Evolutionary conservation across 2,797 vertebrate species (phyloP).

Genomic region (Coendou prehensilis): DNA sequence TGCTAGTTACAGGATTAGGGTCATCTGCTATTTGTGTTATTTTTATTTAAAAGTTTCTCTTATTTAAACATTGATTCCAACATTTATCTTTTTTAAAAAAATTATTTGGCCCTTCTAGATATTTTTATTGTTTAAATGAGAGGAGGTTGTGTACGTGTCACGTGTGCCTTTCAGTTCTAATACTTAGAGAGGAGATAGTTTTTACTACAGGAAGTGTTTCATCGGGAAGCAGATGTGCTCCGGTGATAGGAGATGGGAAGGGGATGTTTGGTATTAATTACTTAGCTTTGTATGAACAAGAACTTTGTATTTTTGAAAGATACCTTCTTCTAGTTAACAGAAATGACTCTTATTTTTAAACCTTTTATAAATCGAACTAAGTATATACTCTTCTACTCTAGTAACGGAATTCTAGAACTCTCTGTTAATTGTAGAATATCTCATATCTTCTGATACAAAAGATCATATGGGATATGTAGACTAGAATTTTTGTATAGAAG

Average conservation of each 20-base stretch:
- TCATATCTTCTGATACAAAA: slow-evolving; percentile 33
- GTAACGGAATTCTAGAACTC: slow-evolving; percentile 7
- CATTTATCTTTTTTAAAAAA: slow-evolving; percentile 42
- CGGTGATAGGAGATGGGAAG: slow-evolving; percentile 89
- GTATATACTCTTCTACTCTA: background rate
- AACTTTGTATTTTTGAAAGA: slow-evolving; percentile 84
- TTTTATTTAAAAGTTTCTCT: slow-evolving; percentile 47
- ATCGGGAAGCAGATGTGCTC: slow-evolving; percentile 90
- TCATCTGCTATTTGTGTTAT: background rate
- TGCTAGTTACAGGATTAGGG: background rate
- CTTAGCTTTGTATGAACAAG: slow-evolving; percentile 88
- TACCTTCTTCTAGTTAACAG: slow-evolving; percentile 80
- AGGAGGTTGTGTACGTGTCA: slow-evolving; percentile 76
- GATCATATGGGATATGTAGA: background rate
- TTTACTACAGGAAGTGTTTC: slow-evolving; percentile 88
- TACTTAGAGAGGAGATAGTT: slow-evolving; percentile 77
- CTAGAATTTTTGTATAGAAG: background rate
- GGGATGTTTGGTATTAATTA: slow-evolving; percentile 90
- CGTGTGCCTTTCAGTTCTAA: slow-evolving; percentile 83
- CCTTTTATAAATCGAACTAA: slow-evolving; percentile 47
- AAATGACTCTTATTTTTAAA: slow-evolving; percentile 78
- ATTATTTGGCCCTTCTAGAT: background rate
- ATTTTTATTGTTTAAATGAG: slow-evolving; percentile 3
- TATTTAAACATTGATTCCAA: slow-evolving; percentile 47
- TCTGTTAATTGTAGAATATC: slow-evolving; percentile 30